These are phyloP conservation scores for Zelostemma sp. DNA, from an alignment of 1,140 invertebrate genomes.

Conservation along the genomic window DNA sequence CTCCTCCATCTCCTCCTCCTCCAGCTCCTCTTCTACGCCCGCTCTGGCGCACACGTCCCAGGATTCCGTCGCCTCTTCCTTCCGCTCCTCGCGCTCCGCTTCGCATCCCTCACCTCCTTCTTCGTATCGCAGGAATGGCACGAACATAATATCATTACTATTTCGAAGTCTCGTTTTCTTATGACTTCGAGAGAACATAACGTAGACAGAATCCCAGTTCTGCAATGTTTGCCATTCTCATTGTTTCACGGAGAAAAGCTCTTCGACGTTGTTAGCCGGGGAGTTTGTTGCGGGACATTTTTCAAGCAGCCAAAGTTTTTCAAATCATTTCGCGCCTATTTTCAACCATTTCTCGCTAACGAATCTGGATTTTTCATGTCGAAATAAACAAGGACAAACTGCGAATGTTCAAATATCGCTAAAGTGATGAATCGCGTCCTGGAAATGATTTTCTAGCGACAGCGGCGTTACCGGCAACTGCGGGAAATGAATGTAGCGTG, in stretches of 20 bases:
- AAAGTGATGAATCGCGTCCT: constrained; percentile 3
- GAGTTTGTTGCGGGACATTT: constrained; percentile 35
- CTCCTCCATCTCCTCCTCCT: constrained; percentile 46
- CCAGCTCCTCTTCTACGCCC: constrained; percentile 18
- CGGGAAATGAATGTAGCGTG: constrained; percentile 36
- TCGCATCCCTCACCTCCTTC: constrained; percentile 17
- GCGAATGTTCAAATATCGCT: background rate
- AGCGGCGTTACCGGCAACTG: constrained; percentile 2
- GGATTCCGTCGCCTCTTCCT: constrained; percentile 1
- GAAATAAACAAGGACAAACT: background rate
- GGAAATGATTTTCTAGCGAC: constrained; percentile 15
- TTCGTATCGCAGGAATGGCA: constrained; percentile 28
- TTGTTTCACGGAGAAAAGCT: constrained; percentile 51
- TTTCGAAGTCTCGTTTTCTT: constrained; percentile 67
- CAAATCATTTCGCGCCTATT: too few species aligned
- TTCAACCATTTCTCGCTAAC: too few species aligned
- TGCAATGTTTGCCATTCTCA: constrained; percentile 64
- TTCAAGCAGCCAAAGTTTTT: constrained; percentile 23
- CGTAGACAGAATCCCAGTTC: constrained; percentile 51
- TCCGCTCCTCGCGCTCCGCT: constrained; percentile 16
- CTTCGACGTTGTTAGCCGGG: constrained; percentile 16
- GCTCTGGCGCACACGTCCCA: constrained; percentile 14
- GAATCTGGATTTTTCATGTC: too few species aligned
- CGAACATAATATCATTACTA: constrained; percentile 68
- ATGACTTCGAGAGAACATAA: constrained; percentile 63